Base-by-base conservation (phyloP, 2,113 vertebrate species). In the Sigmodon hispidus region DNA sequence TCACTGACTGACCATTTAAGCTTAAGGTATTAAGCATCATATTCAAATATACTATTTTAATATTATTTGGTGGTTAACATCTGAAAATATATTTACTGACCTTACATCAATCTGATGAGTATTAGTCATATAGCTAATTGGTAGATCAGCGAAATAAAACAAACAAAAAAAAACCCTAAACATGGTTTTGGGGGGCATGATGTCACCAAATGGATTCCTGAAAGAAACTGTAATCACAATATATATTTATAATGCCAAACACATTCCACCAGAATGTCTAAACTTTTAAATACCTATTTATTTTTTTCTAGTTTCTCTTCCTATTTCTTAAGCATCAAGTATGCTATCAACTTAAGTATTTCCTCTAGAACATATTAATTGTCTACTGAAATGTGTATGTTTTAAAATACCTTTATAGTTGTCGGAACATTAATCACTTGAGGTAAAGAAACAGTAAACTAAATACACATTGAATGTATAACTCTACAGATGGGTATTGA, bases 1-100 rank as follows among this genome's bases (percentile, higher is more conserved):
- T 90, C 52, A 81, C 75, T 86, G 94, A 93, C 88, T 76, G 87
- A 91, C 57, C 94, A 87, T 94, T 93, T 88, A 94, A 94, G 83
- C 94, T 96, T 96, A 97, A 96, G 19, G 26, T 88, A 91, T 94
- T 96, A 93, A 94, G 79, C 92, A 91, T 61, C n/a, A 79, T 50
- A 90, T 91, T 91, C 95, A 94, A 96, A 96, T 89, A 87, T 77
- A 67, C n/a, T 75, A 90, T 22, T 55, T 91, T 80, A 95, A 89
- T 93, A 91, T 22, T 6, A 79, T 36, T 76, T 90, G 31, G 52
- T 93, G 36, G 63, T 36, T 95, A 91, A 55, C 16, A 85, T 76
- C 91, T 95, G 40, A 90, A 96, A 95, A 91, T 24, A 48, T 59
- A 61, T 70, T 92, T 91, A 57, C 94, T 73, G 69, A 19, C 19